Evolutionary conservation across 2,888 invertebrate genomes (phyloP).

Genomic region (Erebia ligea): DNA sequence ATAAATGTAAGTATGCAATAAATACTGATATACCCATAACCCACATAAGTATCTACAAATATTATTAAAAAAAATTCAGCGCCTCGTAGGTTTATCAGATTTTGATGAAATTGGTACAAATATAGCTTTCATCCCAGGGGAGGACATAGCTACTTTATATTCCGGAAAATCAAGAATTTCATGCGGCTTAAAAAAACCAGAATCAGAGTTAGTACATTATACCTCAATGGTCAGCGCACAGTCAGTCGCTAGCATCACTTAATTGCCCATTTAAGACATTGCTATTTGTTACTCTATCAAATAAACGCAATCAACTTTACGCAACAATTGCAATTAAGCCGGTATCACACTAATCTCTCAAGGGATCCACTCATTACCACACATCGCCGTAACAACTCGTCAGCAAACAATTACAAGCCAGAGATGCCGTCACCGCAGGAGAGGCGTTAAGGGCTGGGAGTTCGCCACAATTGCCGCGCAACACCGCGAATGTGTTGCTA

Average conservation of each 20-base stretch:
- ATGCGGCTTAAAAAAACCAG: not conserved
- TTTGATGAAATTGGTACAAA: too few relatives aligned
- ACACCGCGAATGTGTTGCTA: constrained; percentile 8
- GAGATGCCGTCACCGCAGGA: not conserved
- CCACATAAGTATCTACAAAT: too few relatives aligned
- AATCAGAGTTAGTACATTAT: too few relatives aligned
- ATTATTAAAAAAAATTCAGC: too few relatives aligned
- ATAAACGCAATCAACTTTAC: not conserved
- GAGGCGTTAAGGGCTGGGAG: not conserved
- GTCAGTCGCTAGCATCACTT: not conserved
- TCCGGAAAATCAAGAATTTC: too few relatives aligned
- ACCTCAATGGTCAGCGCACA: not conserved
- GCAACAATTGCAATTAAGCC: not conserved
- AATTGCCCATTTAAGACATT: not conserved
- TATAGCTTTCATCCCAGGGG: too few relatives aligned
- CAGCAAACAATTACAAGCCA: constrained; percentile 18
- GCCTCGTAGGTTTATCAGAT: too few relatives aligned
- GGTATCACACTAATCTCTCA: not conserved
- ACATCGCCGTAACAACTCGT: constrained; percentile 7
- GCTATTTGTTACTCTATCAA: not conserved
- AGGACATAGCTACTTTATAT: too few relatives aligned
- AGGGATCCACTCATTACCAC: constrained; percentile 1
- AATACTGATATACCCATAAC: too few relatives aligned
- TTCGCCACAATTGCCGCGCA: constrained; percentile 6
- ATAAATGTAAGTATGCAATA: too few relatives aligned